phyloP scores from a whole-genome alignment of 2,888 invertebrate species.

The Apodemia duryi region DNA sequence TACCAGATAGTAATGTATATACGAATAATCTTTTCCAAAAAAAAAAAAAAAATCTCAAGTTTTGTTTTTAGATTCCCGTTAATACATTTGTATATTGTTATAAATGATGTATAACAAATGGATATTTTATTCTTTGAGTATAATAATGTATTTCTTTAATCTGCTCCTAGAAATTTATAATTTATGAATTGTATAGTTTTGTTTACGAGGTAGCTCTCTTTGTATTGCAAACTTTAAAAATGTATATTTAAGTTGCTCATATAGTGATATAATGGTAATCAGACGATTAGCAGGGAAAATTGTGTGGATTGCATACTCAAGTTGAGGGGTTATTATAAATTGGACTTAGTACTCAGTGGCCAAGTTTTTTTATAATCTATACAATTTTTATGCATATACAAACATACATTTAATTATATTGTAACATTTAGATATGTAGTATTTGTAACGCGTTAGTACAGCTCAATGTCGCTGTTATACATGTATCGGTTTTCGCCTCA shows the following conservation, averaged over 20 bases:
- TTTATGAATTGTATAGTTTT: constrained; percentile 70
- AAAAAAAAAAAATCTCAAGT: constrained; percentile 43
- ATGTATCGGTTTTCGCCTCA: constrained; percentile 55
- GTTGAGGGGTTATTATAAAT: constrained; percentile 23
- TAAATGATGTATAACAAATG: constrained; percentile 54
- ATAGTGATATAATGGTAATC: constrained; percentile 35
- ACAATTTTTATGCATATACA: constrained; percentile 75
- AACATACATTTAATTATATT: constrained; percentile 55
- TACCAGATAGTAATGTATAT: constrained; percentile 48
- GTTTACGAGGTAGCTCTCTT: constrained; percentile 56
- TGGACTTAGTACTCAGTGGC: constrained; percentile 49
- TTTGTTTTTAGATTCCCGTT: constrained; percentile 46
- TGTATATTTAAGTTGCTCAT: constrained; percentile 36
- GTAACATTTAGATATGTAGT: constrained; percentile 68
- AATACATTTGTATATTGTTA: constrained; percentile 68
- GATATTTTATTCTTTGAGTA: constrained; percentile 61
- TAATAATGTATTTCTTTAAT: constrained; percentile 44
- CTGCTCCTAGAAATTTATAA: constrained; percentile 47
- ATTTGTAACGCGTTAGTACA: constrained; percentile 59
- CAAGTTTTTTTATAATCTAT: constrained; percentile 70
- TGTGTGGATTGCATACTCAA: constrained; percentile 12
- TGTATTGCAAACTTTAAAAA: constrained; percentile 47
- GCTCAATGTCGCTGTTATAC: constrained; percentile 42
- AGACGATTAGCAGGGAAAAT: constrained; percentile 8
- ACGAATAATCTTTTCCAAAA: constrained; percentile 40